Conservation (phyloP, 2,888 invertebrate species). For the Automeris io region DNA sequence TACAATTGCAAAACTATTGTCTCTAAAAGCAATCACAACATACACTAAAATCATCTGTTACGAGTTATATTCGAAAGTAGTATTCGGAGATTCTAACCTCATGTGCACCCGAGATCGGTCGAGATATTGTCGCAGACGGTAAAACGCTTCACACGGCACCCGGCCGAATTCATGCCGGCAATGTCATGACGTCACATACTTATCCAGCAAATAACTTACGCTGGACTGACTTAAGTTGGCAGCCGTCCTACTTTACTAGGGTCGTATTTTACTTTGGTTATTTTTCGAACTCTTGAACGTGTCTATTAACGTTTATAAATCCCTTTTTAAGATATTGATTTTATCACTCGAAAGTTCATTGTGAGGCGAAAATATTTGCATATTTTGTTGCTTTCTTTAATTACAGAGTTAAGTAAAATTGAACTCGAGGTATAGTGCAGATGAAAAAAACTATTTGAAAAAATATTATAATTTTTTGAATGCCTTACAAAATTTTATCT, state of each 20-base stretch:
- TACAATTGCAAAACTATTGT: constrained; percentile 10
- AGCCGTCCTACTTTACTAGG: not conserved
- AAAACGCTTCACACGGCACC: constrained; percentile 7
- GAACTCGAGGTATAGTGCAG: too few relatives aligned
- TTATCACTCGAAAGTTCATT: too few relatives aligned
- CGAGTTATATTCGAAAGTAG: too few relatives aligned
- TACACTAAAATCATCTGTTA: not conserved
- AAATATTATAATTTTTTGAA: too few relatives aligned
- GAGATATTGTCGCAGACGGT: constrained; percentile 42
- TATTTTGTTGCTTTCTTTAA: too few relatives aligned
- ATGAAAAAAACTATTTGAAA: too few relatives aligned
- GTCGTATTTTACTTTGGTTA: not conserved
- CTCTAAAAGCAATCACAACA: not conserved
- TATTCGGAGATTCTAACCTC: constrained; percentile 16
- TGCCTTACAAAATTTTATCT: too few relatives aligned
- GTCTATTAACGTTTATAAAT: too few relatives aligned
- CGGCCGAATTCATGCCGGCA: not conserved
- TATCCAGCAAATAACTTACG: constrained; percentile 31
- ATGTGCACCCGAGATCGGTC: constrained; percentile 21
- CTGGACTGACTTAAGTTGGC: not conserved
- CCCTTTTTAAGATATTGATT: too few relatives aligned
- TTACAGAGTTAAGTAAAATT: too few relatives aligned
- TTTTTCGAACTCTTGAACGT: too few relatives aligned
- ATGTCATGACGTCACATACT: constrained; percentile 42
- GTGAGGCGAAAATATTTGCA: too few relatives aligned